Evolutionary conservation across 2,113 vertebrate genomes (phyloP).

Genomic region (Proteles cristata): DNA sequence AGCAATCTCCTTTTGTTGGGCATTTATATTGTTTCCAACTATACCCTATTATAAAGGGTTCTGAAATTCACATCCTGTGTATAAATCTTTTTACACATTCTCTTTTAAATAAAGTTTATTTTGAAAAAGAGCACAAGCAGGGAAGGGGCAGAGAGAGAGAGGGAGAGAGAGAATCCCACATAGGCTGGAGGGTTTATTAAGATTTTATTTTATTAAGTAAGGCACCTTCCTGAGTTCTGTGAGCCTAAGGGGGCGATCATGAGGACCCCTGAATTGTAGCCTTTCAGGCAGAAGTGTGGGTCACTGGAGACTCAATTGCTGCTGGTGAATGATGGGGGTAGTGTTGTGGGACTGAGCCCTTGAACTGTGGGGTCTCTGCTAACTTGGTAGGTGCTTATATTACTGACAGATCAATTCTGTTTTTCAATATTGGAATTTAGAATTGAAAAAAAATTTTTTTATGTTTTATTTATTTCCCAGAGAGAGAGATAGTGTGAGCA

Average conservation of each 20-base stretch:
- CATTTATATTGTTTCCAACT: constrained; percentile 5
- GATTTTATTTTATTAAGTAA: background rate
- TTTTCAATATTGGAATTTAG: background rate
- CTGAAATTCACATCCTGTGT: background rate
- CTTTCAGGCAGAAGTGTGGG: background rate
- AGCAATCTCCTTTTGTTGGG: background rate
- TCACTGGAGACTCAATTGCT: background rate
- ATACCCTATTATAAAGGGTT: background rate
- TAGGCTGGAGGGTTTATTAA: no score
- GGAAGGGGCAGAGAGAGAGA: background rate
- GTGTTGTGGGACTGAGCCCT: background rate
- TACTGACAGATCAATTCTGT: background rate
- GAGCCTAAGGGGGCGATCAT: background rate
- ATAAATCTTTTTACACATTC: background rate
- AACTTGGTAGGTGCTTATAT: background rate
- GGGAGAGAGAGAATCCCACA: background rate
- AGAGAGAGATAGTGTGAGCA: no score
- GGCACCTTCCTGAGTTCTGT: background rate
- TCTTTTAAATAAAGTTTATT: background rate
- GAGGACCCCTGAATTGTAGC: background rate
- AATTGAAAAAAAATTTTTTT: no score
- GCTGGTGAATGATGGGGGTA: no score
- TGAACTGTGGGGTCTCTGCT: background rate
- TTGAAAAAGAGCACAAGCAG: background rate
- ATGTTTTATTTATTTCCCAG: no score